A percentile compares a stretch with the other conserved stretches of the same genome.
Conservation (phyloP, 2,113 vertebrate genomes). For the Sphyrna mokarran region DNA sequence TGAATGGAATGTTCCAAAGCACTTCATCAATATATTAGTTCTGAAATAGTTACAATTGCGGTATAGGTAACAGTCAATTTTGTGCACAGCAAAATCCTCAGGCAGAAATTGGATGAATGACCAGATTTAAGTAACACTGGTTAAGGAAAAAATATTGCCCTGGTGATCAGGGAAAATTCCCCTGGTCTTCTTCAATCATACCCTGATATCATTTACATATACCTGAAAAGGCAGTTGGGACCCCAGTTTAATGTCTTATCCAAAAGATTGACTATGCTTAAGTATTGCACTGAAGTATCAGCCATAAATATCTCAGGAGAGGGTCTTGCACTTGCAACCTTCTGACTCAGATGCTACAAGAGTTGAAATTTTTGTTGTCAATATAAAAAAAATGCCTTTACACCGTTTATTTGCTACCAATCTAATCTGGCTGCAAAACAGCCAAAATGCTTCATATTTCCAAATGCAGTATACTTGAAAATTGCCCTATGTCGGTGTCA, state of each 20-base stretch:
- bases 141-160: background rate
- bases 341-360: background rate
- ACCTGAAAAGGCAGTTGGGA: background rate
- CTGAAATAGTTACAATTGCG: background rate
- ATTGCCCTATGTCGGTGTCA: background rate
- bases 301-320: background rate
- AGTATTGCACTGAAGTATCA: background rate
- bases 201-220: background rate
- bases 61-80: background rate
- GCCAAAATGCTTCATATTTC: background rate
- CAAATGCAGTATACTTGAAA: background rate
- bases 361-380: background rate
- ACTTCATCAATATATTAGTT: background rate
- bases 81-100: background rate
- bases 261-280: background rate
- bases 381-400: background rate
- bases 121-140: background rate
- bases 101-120: background rate
- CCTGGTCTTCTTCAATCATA: background rate
- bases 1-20: background rate
- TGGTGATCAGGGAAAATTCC: background rate
- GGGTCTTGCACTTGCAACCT: background rate
- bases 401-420: background rate
- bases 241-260: background rate
- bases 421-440: background rate